Base-by-base conservation (phyloP, 2,113 vertebrate species). In the Rhinoderma darwinii region DNA sequence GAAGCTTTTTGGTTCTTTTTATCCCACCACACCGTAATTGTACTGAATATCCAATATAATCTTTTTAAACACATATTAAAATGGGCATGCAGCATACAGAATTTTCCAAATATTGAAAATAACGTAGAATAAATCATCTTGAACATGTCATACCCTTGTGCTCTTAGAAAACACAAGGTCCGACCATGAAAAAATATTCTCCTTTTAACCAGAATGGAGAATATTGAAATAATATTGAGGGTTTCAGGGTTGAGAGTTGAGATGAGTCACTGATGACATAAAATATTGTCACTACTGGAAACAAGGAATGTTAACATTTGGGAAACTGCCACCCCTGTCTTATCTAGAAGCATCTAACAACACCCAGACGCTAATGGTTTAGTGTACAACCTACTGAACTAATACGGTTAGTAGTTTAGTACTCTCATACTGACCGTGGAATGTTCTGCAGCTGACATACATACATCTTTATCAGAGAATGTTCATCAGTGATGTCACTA, bases 381-480 rank as follows among this genome's bases (percentile, higher is more conserved):
- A 92, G 89, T 88, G 77, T 61, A 63, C 20, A 63, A 91, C 66
- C 90, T 91, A 92, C 18, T 86, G 74, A 91, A 89, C 89, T 89
- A 89, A 14, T 39, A 87, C 0, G 0, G 79, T 93, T 94, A 95
- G 92, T 91, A 88, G 82, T 88, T 91, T 90, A 89, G 89, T 89
- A 86, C 84, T 90, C 63, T 86, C 87, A 93, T 95, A 94, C 94
- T 95, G 93, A 95, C 92, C 92, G 86, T 93, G 91, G 82, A 9
- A 90, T 83, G 88, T 87, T 92, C 90, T 92, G 92, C 92, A 95
- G 92, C 91, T 94, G 94, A 92, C 91, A 94, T 92, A 93, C 91
- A 93, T 90, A 95, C 90, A 93, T 92, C 92, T 93, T 95, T 93
- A 94, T 94, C 90, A 93, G 90, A 66, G 88, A 93, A 92, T 94